Conservation (phyloP, 2,888 invertebrate genomes). For the Drosophila eohydei region DNA sequence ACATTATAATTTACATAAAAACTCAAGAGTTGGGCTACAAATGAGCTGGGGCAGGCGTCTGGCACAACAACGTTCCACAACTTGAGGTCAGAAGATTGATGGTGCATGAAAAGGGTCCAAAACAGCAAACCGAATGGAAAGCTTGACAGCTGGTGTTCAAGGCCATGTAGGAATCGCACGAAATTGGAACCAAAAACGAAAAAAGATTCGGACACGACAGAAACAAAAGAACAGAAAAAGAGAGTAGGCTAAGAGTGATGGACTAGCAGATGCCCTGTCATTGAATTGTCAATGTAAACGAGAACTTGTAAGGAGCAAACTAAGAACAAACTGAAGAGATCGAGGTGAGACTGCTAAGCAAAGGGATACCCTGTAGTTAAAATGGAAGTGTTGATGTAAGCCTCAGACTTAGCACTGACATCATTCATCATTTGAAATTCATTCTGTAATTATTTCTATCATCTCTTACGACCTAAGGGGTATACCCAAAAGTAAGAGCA, state of each 20-base stretch:
- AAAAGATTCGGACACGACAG: background rate
- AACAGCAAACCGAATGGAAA: conserved; percentile 31
- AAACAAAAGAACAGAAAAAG: conserved; percentile 14
- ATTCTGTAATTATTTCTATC: too few species aligned
- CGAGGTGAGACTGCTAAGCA: too few species aligned
- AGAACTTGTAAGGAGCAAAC: too few species aligned
- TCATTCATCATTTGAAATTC: too few species aligned
- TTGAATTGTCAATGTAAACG: too few species aligned
- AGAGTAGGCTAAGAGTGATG: background rate
- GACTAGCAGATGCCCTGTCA: background rate
- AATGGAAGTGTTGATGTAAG: too few species aligned
- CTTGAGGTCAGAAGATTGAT: conserved; percentile 65
- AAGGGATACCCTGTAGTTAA: background rate
- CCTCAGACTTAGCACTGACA: too few species aligned
- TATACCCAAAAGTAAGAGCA: too few species aligned
- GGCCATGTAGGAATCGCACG: conserved; percentile 42
- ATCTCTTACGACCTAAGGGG: too few species aligned
- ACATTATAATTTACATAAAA: conserved; percentile 53
- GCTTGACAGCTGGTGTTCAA: conserved; percentile 33
- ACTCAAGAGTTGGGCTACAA: conserved; percentile 53
- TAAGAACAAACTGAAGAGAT: background rate
- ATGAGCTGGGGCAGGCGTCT: conserved; percentile 17
- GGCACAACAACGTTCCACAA: conserved; percentile 35
- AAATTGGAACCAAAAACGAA: conserved; percentile 24
- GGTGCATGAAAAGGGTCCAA: conserved; percentile 40